Evolutionary conservation across 92 coral and sea anemone genomes (phyloP).

Genomic region (Chrysogorgia sp.): DNA sequence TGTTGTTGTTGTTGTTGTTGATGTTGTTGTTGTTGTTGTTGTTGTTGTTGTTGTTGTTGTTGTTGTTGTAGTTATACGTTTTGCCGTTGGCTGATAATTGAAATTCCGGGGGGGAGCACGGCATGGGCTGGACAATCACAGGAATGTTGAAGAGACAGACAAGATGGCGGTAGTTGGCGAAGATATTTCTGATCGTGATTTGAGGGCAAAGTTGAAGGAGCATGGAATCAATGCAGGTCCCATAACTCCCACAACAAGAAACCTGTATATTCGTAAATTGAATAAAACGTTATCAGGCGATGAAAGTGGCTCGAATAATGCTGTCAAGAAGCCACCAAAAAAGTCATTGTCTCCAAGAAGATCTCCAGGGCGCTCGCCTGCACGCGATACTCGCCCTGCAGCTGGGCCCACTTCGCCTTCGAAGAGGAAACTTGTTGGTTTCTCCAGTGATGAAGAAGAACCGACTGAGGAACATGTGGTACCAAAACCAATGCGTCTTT

Average conservation of each 20-base stretch:
- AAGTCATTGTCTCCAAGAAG: conserved; percentile 57
- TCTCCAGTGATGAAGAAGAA: conserved; percentile 97
- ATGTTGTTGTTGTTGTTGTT: no score
- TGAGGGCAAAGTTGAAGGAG: conserved; percentile 74
- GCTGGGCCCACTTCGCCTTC: conserved; percentile 59
- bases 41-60: no score
- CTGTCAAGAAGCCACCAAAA: conserved; percentile 47
- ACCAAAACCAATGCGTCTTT: conserved; percentile 51
- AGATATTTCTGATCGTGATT: conserved; percentile 82
- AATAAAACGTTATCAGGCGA: conserved; percentile 58
- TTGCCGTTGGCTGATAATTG: not conserved
- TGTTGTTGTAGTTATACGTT: not conserved
- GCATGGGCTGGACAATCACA: not conserved
- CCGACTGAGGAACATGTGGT: conserved; percentile 49
- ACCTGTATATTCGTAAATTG: conserved; percentile 75
- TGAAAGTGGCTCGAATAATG: conserved; percentile 20
- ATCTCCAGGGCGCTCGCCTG: conserved; percentile 62
- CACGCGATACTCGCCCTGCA: conserved; percentile 43
- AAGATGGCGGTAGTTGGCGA: conserved; percentile 90
- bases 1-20: no score
- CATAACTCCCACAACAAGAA: conserved; percentile 76
- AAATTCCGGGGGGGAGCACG: no score
- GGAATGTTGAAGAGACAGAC: not conserved
- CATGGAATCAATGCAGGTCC: conserved; percentile 90
- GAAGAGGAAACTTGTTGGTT: conserved; percentile 83